Evolutionary conservation across 1,140 invertebrate genomes (phyloP).

Genomic region (Drosophila hydei): DNA sequence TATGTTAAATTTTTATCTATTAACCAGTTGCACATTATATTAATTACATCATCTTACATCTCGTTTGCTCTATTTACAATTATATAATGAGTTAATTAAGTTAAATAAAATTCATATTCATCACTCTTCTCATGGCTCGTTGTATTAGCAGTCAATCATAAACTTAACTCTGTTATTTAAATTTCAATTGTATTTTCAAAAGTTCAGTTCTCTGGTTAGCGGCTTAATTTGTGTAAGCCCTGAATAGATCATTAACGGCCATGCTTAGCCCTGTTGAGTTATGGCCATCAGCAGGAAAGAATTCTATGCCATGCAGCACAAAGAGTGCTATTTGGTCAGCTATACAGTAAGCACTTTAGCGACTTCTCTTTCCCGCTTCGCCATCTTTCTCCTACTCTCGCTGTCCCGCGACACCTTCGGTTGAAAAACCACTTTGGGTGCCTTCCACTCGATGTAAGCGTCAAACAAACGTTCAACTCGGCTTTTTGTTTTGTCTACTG

Average conservation of each 20-base stretch:
- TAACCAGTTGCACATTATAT: too few species aligned
- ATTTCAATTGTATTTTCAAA: background rate
- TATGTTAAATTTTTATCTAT: too few species aligned
- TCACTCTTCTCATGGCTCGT: too few species aligned
- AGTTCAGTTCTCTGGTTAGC: background rate
- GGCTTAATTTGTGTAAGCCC: background rate
- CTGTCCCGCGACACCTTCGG: constrained; percentile 49
- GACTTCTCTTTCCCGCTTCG: background rate
- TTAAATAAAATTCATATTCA: too few species aligned
- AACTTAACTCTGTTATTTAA: too few species aligned
- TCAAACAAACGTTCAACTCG: constrained; percentile 62
- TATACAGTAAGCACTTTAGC: constrained; percentile 31
- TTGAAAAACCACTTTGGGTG: constrained; percentile 43
- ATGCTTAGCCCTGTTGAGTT: constrained; percentile 5
- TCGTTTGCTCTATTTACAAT: too few species aligned
- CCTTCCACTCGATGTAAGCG: constrained; percentile 76
- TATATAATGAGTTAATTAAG: too few species aligned
- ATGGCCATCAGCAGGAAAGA: background rate
- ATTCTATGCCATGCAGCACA: constrained; percentile 5
- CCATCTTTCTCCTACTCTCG: constrained; percentile 8
- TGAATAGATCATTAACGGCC: background rate
- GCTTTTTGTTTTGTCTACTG: constrained; percentile 38
- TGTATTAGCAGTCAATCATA: too few species aligned
- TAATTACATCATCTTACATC: too few species aligned
- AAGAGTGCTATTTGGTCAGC: constrained; percentile 31